Evolutionary conservation across 2,888 invertebrate genomes (phyloP).

Genomic region (Athalia cordata): DNA sequence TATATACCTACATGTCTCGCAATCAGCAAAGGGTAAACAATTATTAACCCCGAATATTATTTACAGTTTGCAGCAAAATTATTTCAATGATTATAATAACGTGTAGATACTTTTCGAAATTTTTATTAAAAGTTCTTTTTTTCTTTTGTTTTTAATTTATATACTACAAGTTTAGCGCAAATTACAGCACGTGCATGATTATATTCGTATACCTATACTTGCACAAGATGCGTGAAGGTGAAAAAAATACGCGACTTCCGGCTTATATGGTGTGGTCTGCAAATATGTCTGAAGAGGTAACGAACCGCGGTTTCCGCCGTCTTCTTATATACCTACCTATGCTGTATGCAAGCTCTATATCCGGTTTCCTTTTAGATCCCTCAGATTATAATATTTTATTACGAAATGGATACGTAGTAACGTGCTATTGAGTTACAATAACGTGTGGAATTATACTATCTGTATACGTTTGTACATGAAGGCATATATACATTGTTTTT

Average conservation of each 20-base stretch:
- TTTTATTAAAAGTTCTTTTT: too few relatives aligned
- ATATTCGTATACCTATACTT: not conserved
- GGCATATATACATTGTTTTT: too few relatives aligned
- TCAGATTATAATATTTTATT: slow-evolving; percentile 26
- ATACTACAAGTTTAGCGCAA: too few relatives aligned
- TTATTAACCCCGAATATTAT: too few relatives aligned
- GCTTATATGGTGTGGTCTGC: slow-evolving; percentile 2
- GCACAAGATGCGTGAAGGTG: not conserved
- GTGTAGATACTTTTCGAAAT: too few relatives aligned
- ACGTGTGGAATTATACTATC: not conserved
- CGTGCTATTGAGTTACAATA: slow-evolving; percentile 23
- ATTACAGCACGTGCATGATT: too few relatives aligned
- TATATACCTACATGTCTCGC: too few relatives aligned
- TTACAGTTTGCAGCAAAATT: too few relatives aligned
- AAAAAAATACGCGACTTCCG: slow-evolving; percentile 27
- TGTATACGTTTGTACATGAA: too few relatives aligned
- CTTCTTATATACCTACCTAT: not conserved
- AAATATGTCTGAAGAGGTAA: not conserved
- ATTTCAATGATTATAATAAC: too few relatives aligned
- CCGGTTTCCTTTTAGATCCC: not conserved
- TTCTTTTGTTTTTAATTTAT: too few relatives aligned
- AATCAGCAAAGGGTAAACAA: too few relatives aligned
- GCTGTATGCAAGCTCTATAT: not conserved
- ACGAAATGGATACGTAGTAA: slow-evolving; percentile 7
- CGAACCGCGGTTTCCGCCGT: slow-evolving; percentile 20